Evolutionary conservation across 2,797 vertebrate genomes (phyloP), one percentile per base, ranked within the genome.

Genomic region (Pseudotriccus pelzelni): DNA sequence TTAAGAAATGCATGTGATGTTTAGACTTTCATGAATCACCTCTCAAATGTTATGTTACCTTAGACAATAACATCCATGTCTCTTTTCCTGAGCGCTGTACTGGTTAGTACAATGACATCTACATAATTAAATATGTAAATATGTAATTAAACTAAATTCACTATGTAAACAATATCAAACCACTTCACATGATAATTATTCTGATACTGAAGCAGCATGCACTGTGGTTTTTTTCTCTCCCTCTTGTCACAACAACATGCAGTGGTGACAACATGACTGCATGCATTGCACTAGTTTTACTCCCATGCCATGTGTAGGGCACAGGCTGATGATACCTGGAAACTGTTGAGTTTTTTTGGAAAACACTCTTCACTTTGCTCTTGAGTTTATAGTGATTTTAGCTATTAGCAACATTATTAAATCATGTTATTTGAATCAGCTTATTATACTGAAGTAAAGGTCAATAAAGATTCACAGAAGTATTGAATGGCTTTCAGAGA

Each of bases 1-100:
- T 69, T 67, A 90, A 80, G 58, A 55, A 82, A 75, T 49, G 36
- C 60, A 64, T 32, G 36, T 0, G 18, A 52, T 94, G 34, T 87
- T 96, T 72, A 92, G 82, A 96, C 73, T 86, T 92, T 28, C 58
- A 66, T 76, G 44, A 12, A 79, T 70, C 41, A 77, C 68, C 37
- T 86, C 69, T 88, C 62, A 81, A 78, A 63, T 56, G 3, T 49
- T 67, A 46, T 16, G 14, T 46, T 73, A 74, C 32, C 27, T 62
- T 37, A 62, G 74, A 62, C 9, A 84, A 53, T 70, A 80, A 25
- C 18, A 75, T 16, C 32, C 47, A 23, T 2, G 6, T 39, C 90
- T 94, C 28, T 28, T 74, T 83, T 59, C n/a, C 62, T 49, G 62
- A 83, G 68, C 34, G 30, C 25, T 55, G 8, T 34, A 55, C 16